Evolutionary conservation across 2,797 vertebrate genomes (phyloP).

Genomic region (Simalia tracyae): DNA sequence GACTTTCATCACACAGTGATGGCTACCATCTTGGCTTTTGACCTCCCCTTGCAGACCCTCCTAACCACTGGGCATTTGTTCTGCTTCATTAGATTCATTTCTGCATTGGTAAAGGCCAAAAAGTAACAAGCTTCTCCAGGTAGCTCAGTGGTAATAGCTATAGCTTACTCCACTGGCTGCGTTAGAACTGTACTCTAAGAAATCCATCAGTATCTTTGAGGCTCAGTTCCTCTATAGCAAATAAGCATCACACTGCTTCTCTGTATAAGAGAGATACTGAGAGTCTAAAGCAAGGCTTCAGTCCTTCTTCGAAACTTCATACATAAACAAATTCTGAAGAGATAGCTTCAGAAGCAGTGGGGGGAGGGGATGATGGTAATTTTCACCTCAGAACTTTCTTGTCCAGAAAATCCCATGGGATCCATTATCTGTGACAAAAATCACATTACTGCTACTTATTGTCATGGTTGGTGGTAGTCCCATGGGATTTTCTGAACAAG

Average conservation of each 20-base stretch:
- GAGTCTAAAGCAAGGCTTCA: background rate
- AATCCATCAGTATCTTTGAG: background rate
- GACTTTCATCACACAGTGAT: background rate
- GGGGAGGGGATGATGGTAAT: background rate
- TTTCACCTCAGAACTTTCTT: background rate
- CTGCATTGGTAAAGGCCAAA: background rate
- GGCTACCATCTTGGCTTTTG: background rate
- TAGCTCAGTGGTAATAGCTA: background rate
- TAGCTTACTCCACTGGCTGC: background rate
- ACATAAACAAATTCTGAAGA: background rate
- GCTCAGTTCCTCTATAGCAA: background rate
- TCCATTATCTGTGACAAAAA: background rate
- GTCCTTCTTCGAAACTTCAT: background rate
- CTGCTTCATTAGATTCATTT: background rate
- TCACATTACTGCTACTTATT: background rate
- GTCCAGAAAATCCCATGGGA: background rate
- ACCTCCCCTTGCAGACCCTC: background rate
- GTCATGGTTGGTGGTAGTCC: background rate
- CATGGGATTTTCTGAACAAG: background rate
- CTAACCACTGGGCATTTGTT: background rate
- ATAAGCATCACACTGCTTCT: background rate
- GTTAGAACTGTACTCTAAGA: background rate
- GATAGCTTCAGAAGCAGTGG: background rate
- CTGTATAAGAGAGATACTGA: background rate
- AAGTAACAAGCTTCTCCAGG: background rate